A percentile compares a stretch with the other conserved stretches of the same genome.
Evolutionary conservation across 2,113 vertebrate species (phyloP).

Genomic region (Grallaria varia): DNA sequence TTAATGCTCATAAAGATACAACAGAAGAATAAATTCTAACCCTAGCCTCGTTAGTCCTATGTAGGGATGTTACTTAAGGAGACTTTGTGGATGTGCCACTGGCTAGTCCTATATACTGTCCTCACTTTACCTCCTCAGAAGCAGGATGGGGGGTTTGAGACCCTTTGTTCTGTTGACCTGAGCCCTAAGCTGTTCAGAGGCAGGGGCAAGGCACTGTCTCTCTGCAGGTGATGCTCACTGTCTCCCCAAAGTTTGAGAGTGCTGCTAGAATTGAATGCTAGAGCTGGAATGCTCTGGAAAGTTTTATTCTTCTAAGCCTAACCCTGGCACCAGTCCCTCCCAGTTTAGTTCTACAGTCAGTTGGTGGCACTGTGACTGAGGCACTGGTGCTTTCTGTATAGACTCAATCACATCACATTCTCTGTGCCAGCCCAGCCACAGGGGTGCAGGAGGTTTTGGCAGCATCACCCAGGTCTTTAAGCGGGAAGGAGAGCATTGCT

Average conservation of each 20-base stretch:
- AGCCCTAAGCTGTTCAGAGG: not conserved
- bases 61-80: not conserved
- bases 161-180: not conserved
- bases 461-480: not conserved
- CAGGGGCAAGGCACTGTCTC: not conserved
- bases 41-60: not conserved
- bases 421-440: not conserved
- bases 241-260: not conserved
- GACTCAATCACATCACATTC: not conserved
- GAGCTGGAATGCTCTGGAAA: not conserved
- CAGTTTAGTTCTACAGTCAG: not conserved
- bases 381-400: not conserved
- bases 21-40: not conserved
- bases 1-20: not conserved
- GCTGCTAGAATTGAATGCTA: not conserved
- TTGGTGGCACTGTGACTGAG: not conserved
- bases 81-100: not conserved
- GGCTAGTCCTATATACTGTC: not conserved
- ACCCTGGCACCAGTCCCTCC: not conserved
- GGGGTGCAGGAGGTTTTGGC: too few relatives aligned
- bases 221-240: not conserved
- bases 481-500: not conserved
- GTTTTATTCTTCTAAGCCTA: not conserved
- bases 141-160: too few relatives aligned
- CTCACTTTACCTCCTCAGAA: not conserved